Evolutionary conservation across 2,113 vertebrate species (phyloP).

Genomic region (Caracal caracal): DNA sequence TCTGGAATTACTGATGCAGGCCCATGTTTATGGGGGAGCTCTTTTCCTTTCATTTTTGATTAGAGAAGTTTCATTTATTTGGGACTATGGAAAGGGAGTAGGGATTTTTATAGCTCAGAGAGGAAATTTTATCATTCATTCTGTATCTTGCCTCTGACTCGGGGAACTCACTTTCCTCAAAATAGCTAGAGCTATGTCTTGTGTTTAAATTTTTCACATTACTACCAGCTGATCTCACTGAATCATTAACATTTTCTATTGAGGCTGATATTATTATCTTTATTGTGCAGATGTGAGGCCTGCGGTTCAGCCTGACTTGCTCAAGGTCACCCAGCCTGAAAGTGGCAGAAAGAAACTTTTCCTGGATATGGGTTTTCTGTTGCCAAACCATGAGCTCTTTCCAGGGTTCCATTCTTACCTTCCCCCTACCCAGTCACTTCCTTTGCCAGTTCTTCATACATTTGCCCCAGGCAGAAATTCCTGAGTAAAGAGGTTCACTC

Average conservation of each 20-base stretch:
- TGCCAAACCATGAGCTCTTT: background rate
- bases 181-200: background rate
- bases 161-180: background rate
- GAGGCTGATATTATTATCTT: background rate
- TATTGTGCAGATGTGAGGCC: background rate
- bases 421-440: background rate
- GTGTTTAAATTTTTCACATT: background rate
- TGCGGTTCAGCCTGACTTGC: background rate
- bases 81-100: background rate
- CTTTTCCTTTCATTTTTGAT: constrained; percentile 13
- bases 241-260: background rate
- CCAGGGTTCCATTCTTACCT: background rate
- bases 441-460: background rate
- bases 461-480: background rate
- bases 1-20: background rate
- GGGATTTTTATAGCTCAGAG: background rate
- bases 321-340: background rate
- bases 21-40: background rate
- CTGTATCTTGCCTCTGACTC: background rate
- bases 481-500: constrained; percentile 14
- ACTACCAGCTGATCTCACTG: background rate
- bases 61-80: constrained; percentile 22
- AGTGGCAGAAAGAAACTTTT: background rate
- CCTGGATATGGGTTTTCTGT: background rate
- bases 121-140: constrained; percentile 1